phyloP scores from a whole-genome alignment of 2,113 vertebrate species.

The Gavialis gangeticus region DNA sequence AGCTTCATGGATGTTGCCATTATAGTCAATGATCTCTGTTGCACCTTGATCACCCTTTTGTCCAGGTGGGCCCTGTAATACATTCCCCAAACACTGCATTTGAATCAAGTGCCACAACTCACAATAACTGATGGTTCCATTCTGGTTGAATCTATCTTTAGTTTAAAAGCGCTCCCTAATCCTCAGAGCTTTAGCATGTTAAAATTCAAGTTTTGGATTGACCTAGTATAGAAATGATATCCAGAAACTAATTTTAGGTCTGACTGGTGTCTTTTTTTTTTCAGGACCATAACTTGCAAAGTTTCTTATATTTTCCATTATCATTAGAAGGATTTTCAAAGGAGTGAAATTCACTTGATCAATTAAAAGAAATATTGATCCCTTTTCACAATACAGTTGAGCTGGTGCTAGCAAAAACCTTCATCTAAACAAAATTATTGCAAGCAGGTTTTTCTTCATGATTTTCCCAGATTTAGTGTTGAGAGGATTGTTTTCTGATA shows the following conservation, averaged over 20 bases:
- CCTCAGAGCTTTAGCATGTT: not conserved
- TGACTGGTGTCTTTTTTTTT: not conserved
- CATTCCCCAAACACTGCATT: constrained; percentile 6
- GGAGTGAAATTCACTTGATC: not conserved
- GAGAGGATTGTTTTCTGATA: not conserved
- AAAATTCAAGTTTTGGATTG: not conserved
- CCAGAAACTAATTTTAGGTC: not conserved
- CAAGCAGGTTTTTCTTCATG: not conserved
- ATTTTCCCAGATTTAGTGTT: not conserved
- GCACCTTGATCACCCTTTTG: constrained; percentile 96
- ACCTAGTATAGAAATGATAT: not conserved
- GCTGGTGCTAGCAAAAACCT: not conserved
- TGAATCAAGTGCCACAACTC: not conserved
- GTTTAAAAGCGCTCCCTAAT: not conserved
- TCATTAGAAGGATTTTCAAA: not conserved
- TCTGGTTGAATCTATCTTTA: not conserved
- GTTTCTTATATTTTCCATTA: not conserved
- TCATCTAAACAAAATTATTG: not conserved
- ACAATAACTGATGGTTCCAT: not conserved
- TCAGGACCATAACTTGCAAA: not conserved
- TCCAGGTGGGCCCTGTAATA: constrained; percentile 92
- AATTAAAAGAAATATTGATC: not conserved
- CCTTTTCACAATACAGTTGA: not conserved
- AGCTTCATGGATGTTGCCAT: constrained; percentile 97
- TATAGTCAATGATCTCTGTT: constrained; percentile 98